Evolutionary conservation across 2,888 invertebrate genomes (phyloP), one percentile per base, ranked within the genome.

Genomic region (Amorpha juglandis): DNA sequence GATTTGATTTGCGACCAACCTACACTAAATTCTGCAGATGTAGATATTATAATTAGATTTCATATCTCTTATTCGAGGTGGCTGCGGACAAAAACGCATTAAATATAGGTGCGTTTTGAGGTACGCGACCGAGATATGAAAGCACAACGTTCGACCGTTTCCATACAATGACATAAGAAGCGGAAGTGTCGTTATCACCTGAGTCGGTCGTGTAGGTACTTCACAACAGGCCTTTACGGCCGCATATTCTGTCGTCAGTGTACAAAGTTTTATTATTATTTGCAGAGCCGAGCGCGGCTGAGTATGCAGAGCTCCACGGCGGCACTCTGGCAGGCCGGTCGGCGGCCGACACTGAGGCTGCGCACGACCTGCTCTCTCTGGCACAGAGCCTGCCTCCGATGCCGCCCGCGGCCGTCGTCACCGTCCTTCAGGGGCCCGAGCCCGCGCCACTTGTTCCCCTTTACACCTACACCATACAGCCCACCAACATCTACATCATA

Each of bases 281-380:
- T n/a, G 7, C 80, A 75, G 80, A 78, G 69, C 70, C 78, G 19
- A 72, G 73, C 42, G 67, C 83, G 83, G 74, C 90, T 12, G 80
- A 85, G 64, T 77, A 83, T 78, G 93, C 90, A 83, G 92, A 91
- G 86, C 84, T 91, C 80, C 87, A 89, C 79, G 86, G 86, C 83
- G 87, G 87, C 80, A 78, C 80, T 64, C 50, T 86, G 68, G 91
- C 90, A n/a, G 94, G 94, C 79, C 94, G 95, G 64, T 95, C 96
- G 75, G 95, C 96, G 35, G 98, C 97, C 80, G 98, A 98, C 88
- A 98, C 97, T 11, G 97, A 98, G 90, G 98, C 97, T 45, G 98
- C 98, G 0, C 97, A 97, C 84, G 98, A 97, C 84, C 92, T 96
- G 70, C 91, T 97, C 38, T 97, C 96, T 62, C 90, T 97, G 47